Evolutionary conservation across 1,140 invertebrate species (phyloP).

Genomic region (Procambarus virginalis): DNA sequence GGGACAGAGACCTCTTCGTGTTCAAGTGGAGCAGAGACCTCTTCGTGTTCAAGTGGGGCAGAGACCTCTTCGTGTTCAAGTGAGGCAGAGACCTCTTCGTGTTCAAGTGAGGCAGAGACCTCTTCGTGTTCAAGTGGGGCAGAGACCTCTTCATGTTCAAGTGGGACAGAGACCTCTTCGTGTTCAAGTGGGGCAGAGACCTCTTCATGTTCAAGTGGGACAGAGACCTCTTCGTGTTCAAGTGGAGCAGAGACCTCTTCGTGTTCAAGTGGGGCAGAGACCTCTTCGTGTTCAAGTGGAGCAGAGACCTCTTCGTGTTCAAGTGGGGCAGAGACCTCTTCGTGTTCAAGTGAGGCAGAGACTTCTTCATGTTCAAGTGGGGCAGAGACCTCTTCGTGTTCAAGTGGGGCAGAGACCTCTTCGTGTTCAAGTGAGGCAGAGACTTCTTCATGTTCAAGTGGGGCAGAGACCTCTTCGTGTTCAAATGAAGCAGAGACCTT

Average conservation of each 20-base stretch:
- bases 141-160: neutral
- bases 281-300: neutral
- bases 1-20: neutral
- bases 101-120: neutral
- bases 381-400: neutral
- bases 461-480: neutral
- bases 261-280: neutral
- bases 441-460: neutral
- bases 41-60: neutral
- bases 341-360: neutral
- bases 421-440: neutral
- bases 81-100: neutral
- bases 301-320: neutral
- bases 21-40: neutral
- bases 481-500: neutral
- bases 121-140: neutral
- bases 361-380: neutral
- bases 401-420: neutral
- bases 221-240: neutral
- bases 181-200: neutral
- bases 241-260: neutral
- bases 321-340: neutral
- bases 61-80: conserved; percentile 9
- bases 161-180: neutral
- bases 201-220: neutral